A percentile compares a stretch with the other conserved stretches of the same genome.
phyloP scores from a whole-genome alignment of 2,888 invertebrate genomes.

The Lissocephala sabroskyi region DNA sequence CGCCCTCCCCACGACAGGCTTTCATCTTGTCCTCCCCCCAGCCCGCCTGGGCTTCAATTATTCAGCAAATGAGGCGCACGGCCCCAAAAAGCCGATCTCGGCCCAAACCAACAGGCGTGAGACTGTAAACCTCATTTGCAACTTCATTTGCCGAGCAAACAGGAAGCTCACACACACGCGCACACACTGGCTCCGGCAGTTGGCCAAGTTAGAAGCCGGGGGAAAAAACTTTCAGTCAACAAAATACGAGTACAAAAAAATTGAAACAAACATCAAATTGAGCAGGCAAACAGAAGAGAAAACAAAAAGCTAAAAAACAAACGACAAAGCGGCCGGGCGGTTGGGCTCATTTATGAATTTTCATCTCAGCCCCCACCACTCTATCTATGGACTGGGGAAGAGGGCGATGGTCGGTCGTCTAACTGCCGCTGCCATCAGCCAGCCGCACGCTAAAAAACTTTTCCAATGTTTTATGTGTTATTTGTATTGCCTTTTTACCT shows the following conservation, averaged over 20 bases:
- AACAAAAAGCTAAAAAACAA: neutral
- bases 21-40: no score
- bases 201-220: no score
- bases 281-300: slow-evolving; percentile 1
- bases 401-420: no score
- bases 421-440: neutral
- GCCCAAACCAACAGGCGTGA: slow-evolving; percentile 39
- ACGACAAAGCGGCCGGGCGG: neutral
- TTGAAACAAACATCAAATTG: neutral
- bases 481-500: slow-evolving; percentile 46
- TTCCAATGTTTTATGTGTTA: slow-evolving; percentile 59
- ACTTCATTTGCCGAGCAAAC: slow-evolving; percentile 23
- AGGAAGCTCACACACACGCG: neutral
- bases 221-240: neutral
- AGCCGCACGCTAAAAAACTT: slow-evolving; percentile 31
- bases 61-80: slow-evolving; percentile 40
- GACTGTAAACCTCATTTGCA: slow-evolving; percentile 48
- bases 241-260: slow-evolving; percentile 6
- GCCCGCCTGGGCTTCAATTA: slow-evolving; percentile 36
- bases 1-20: no score
- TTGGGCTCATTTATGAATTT: slow-evolving; percentile 49
- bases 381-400: slow-evolving; percentile 1
- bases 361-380: slow-evolving; percentile 20
- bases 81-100: neutral
- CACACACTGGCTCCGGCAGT: no score